Evolutionary conservation across 2,888 invertebrate species (phyloP).

Genomic region (Scaptomyza tumidula): DNA sequence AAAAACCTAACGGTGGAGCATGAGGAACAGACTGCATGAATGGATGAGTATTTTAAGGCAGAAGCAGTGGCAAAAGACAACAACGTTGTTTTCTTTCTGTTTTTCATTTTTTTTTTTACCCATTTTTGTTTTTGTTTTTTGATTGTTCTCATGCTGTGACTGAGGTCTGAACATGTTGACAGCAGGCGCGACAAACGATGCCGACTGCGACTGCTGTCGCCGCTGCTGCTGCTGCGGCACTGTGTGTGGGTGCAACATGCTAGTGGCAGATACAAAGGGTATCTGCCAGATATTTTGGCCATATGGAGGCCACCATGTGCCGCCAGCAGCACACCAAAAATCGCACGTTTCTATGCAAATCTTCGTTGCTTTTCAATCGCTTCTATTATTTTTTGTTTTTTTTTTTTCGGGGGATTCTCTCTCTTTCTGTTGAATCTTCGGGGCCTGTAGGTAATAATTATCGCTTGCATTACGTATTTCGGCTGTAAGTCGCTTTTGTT

Average conservation of each 20-base stretch:
- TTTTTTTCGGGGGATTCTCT: conserved; percentile 15
- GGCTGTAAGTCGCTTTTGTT: conserved; percentile 74
- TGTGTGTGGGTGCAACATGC: conserved; percentile 58
- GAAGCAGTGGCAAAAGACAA: conserved; percentile 2
- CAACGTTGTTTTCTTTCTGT: conserved; percentile 12
- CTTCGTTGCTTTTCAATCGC: conserved; percentile 71
- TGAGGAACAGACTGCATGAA: conserved; percentile 63
- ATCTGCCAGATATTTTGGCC: conserved; percentile 51
- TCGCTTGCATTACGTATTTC: conserved; percentile 78
- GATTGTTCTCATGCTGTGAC: conserved; percentile 69
- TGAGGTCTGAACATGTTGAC: conserved; percentile 70
- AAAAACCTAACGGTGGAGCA: conserved; percentile 26
- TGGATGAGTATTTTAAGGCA: conserved; percentile 65
- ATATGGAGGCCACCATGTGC: conserved; percentile 59
- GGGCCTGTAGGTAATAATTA: conserved; percentile 74
- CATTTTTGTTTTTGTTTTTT: conserved; percentile 6
- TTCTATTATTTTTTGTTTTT: conserved; percentile 39
- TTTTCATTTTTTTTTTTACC: conserved; percentile 1
- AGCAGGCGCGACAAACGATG: conserved; percentile 62
- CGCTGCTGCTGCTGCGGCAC: background rate
- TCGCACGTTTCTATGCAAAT: conserved; percentile 80
- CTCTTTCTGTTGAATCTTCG: conserved; percentile 45
- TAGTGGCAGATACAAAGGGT: conserved; percentile 49
- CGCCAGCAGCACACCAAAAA: conserved; percentile 58
- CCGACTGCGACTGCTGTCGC: conserved; percentile 22